A percentile compares a stretch with the other conserved stretches of the same genome.
phyloP scores from a whole-genome alignment of 1,140 invertebrate genomes.

The Drosophila ogumai region DNA sequence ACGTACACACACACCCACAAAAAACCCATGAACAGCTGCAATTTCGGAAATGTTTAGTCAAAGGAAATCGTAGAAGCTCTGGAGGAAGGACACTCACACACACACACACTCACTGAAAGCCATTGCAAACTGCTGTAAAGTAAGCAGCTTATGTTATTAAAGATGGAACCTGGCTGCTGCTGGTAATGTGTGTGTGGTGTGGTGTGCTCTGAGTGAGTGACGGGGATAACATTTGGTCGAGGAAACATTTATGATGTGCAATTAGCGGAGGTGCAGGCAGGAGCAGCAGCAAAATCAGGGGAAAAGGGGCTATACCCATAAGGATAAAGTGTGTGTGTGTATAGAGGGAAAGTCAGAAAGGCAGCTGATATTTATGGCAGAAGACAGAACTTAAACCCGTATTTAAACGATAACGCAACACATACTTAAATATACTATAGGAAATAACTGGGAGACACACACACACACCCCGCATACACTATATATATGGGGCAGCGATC shows the following conservation, averaged over 20 bases:
- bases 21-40: slow-evolving; percentile 40
- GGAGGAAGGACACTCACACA: slow-evolving; percentile 32
- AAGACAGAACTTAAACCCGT: slow-evolving; percentile 32
- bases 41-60: slow-evolving; percentile 55
- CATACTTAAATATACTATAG: slow-evolving; percentile 46
- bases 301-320: slow-evolving; percentile 11
- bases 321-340: slow-evolving; percentile 17
- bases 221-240: slow-evolving; percentile 39
- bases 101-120: slow-evolving; percentile 11
- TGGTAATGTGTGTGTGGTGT: not conserved
- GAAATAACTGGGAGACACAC: slow-evolving; percentile 48
- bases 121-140: slow-evolving; percentile 50
- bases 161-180: slow-evolving; percentile 7
- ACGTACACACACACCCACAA: slow-evolving; percentile 15
- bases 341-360: slow-evolving; percentile 30
- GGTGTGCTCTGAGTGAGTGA: slow-evolving; percentile 13
- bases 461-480: slow-evolving; percentile 26
- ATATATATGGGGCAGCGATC: slow-evolving; percentile 53
- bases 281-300: not conserved
- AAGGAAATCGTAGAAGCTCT: slow-evolving; percentile 43
- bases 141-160: slow-evolving; percentile 62
- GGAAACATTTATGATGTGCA: slow-evolving; percentile 63
- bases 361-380: slow-evolving; percentile 8
- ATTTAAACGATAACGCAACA: slow-evolving; percentile 37
- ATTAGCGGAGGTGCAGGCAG: slow-evolving; percentile 41